phyloP scores from a whole-genome alignment of 2,113 vertebrate species.

The Erythrocercus mccallii region DNA sequence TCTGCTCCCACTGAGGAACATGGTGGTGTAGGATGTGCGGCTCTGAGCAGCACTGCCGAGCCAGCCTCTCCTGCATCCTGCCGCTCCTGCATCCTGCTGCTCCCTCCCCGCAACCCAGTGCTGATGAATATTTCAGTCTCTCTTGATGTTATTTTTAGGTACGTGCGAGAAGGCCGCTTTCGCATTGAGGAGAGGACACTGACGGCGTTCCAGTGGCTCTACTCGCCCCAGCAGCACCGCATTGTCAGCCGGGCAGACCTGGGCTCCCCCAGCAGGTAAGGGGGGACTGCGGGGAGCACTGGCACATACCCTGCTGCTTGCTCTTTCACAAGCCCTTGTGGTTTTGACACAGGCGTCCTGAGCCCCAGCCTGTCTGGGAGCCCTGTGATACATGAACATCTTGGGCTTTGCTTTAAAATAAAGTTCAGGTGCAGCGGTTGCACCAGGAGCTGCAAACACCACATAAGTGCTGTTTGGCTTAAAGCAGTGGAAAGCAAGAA shows the following conservation, averaged over 20 bases:
- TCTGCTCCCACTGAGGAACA: rapidly evolving
- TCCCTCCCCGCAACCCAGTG: not conserved
- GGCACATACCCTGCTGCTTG: not conserved
- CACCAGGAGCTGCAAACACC: not conserved
- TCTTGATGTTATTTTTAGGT: slow-evolving; percentile 61
- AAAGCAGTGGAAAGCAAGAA: not conserved
- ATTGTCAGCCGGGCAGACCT: slow-evolving; percentile 71
- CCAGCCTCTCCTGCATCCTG: not conserved
- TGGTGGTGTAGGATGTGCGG: rapidly evolving
- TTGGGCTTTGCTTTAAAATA: not conserved
- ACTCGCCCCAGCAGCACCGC: slow-evolving; percentile 74
- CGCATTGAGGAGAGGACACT: slow-evolving; percentile 77
- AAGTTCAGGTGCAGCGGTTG: rapidly evolving
- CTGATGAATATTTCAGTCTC: slow-evolving; percentile 32
- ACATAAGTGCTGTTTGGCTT: rapidly evolving
- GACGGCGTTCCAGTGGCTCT: slow-evolving; percentile 79
- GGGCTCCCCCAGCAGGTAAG: slow-evolving; percentile 70
- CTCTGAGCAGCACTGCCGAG: not conserved
- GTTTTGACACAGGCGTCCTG: not conserved
- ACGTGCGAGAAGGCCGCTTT: slow-evolving; percentile 75
- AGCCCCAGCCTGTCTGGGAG: not conserved
- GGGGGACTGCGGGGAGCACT: rapidly evolving
- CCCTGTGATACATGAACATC: rapidly evolving
- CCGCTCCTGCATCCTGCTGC: not conserved
- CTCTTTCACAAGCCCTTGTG: rapidly evolving